A percentile compares a stretch with the other conserved stretches of the same genome.
Evolutionary conservation across 2,888 invertebrate genomes (phyloP).

Genomic region (Drosophila yooni): DNA sequence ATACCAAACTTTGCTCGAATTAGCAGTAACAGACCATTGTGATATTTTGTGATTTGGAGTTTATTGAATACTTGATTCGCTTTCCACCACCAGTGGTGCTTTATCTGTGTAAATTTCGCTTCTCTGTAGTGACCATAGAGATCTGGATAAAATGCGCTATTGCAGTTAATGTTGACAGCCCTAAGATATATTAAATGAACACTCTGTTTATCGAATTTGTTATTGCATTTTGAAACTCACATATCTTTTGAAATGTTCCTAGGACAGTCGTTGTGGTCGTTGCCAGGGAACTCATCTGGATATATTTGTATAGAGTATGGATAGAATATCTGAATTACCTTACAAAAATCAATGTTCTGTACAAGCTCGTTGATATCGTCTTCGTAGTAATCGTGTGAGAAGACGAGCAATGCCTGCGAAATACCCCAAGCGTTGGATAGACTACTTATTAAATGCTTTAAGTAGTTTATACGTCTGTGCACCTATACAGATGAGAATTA

Average conservation of each 20-base stretch:
- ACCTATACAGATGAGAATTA: constrained; percentile 88
- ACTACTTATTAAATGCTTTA: constrained; percentile 97
- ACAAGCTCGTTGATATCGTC: constrained; percentile 96
- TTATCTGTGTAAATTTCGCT: constrained; percentile 98
- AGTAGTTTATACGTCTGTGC: constrained; percentile 96
- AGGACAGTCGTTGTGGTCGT: constrained; percentile 97
- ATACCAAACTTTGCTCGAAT: neutral
- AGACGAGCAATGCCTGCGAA: constrained; percentile 94
- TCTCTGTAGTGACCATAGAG: constrained; percentile 98
- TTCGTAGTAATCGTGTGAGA: constrained; percentile 98
- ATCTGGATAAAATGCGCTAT: constrained; percentile 96
- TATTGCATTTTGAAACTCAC: constrained; percentile 86
- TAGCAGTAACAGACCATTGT: constrained; percentile 87
- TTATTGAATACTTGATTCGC: constrained; percentile 97
- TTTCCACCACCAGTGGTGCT: constrained; percentile 99
- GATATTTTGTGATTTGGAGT: constrained; percentile 92
- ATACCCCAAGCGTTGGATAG: constrained; percentile 85
- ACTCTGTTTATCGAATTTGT: neutral
- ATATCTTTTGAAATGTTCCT: constrained; percentile 92
- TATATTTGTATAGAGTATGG: constrained; percentile 98
- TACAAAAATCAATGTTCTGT: constrained; percentile 96
- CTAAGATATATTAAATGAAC: constrained; percentile 85
- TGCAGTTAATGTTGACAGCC: constrained; percentile 93
- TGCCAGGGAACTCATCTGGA: constrained; percentile 96
- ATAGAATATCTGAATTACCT: constrained; percentile 94